These are phyloP conservation scores for Melanotaenia nigrans DNA, from an alignment of 2,797 vertebrate genomes.

Conservation along the genomic window DNA sequence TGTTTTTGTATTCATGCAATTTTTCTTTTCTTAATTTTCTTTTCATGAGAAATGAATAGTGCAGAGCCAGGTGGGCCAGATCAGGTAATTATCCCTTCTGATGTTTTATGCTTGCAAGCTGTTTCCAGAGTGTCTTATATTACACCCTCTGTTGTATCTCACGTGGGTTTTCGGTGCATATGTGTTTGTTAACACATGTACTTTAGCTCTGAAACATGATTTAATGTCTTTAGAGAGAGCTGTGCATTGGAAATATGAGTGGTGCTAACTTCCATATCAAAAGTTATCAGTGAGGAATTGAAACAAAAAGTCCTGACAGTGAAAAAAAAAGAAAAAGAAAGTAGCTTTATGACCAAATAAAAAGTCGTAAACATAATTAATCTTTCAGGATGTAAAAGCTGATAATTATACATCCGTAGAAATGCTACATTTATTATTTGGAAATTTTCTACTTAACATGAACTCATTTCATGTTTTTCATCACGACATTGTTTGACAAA, in stretches of 20 bases:
- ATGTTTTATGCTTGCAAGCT: constrained; percentile 43
- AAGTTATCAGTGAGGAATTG: too few species aligned
- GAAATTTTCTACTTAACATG: not conserved
- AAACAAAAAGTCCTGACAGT: too few species aligned
- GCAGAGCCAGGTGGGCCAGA: constrained; percentile 58
- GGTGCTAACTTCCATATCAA: too few species aligned
- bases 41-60: constrained; percentile 51
- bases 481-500: not conserved
- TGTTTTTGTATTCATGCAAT: constrained; percentile 70
- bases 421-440: too few species aligned
- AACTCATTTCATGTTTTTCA: not conserved
- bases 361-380: not conserved
- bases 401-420: not conserved
- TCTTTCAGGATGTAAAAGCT: not conserved
- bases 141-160: constrained; percentile 58
- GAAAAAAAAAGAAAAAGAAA: too few species aligned
- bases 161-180: constrained; percentile 79
- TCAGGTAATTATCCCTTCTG: constrained; percentile 46
- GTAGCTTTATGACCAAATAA: too few species aligned
- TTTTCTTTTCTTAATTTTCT: constrained; percentile 33
- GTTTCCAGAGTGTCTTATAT: constrained; percentile 30
- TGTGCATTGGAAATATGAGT: too few species aligned
- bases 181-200: constrained; percentile 87
- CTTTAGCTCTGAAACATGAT: constrained; percentile 80
- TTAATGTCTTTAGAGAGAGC: constrained; percentile 58